These are phyloP conservation scores for Myotis findleyi DNA, from an alignment of 2,797 vertebrate genomes.

Conservation along the genomic window DNA sequence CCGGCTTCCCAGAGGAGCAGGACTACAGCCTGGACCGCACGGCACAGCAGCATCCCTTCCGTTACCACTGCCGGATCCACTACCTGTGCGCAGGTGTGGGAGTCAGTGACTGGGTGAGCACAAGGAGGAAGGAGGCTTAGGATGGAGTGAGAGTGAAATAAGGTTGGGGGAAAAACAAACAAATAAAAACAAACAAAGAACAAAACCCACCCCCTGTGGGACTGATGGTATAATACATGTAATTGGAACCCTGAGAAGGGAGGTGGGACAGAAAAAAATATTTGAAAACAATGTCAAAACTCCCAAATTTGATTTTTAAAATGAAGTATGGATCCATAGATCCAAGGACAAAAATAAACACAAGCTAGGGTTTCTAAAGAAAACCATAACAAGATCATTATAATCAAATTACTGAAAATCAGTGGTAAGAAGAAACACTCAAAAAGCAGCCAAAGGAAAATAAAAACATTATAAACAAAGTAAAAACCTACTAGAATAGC, in stretches of 20 bases:
- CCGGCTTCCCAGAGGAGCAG: background rate
- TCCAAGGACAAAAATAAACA: background rate
- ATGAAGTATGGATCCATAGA: background rate
- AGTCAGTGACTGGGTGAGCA: background rate
- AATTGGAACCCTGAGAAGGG: background rate
- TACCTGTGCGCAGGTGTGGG: background rate
- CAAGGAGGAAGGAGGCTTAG: background rate
- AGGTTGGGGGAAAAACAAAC: background rate
- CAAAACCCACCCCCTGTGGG: background rate
- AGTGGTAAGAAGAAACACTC: background rate
- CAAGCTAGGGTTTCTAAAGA: background rate
- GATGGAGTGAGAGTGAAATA: background rate
- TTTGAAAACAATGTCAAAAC: background rate
- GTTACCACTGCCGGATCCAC: background rate
- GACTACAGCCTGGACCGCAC: background rate
- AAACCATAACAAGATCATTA: background rate
- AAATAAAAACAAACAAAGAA: background rate
- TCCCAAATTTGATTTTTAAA: background rate
- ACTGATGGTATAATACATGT: background rate
- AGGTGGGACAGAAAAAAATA: background rate
- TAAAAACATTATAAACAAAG: background rate
- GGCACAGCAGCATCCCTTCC: background rate
- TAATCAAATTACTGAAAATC: background rate
- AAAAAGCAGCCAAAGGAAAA: constrained; percentile 16
- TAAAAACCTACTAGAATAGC: background rate